Evolutionary conservation across 2,113 vertebrate species (phyloP), one percentile per base, ranked within the genome.

Genomic region (Callocephalon fimbriatum): DNA sequence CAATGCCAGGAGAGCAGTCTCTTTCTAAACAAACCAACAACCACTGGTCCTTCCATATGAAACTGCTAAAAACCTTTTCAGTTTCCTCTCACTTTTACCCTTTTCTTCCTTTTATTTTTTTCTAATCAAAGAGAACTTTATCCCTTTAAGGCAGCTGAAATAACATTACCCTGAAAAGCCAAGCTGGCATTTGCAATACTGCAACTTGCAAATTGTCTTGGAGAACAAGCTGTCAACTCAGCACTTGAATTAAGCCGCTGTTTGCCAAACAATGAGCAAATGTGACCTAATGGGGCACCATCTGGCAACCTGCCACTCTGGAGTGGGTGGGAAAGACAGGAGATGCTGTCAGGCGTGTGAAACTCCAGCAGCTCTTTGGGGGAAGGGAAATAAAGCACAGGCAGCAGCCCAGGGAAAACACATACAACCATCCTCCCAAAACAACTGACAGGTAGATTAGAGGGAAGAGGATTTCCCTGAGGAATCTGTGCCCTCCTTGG

Each of bases 221-320:
- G 91, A 97, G 97, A 96, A 93, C 95, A 97, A 97, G 97, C 96
- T 97, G 97, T 98, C 97, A 97, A 96, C 93, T 97, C 95, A 97
- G 96, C 97, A 97, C 94, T 97, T 81, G 94, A 96, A 97, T 94
- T 90, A 97, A 94, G 94, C 93, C 7, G 70, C 96, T 95, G 90
- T 96, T 98, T 97, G 95, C 96, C 97, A 97, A 97, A 97, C 96
- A 96, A 97, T 71, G 93, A 97, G 92, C 95, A 96, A 97, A 92
- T 76, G 93, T 93, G 97, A 97, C 97, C 97, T 96, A 97, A 96
- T 72, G 86, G 97, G 95, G 83, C 95, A 96, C 96, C 96, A 95
- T 92, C 95, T 97, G 97, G 97, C 97, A 95, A 77, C 88, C 90
- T 88, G 97, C 97, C 97, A 91, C 90, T 56, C 76, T 1, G 37